Percentiles rank a stretch among this genome's conserved stretches.
phyloP scores from a whole-genome alignment of 2,888 invertebrate species.

The Hyposoter didymator region DNA sequence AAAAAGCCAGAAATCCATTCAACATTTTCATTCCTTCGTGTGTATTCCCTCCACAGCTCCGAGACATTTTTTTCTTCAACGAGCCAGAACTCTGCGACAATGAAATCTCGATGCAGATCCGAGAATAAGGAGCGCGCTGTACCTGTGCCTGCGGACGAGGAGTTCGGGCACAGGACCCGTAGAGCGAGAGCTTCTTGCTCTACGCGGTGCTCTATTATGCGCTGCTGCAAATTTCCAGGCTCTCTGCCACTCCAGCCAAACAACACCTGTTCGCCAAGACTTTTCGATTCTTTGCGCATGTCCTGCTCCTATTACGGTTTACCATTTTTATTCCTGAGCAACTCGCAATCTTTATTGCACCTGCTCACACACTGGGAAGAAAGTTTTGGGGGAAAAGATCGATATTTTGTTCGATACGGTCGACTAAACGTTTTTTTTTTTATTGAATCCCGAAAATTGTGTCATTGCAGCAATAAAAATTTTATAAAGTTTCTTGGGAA shows the following conservation, averaged over 20 bases:
- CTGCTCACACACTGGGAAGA: too few species aligned
- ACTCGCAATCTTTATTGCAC: neutral
- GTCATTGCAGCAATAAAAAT: too few species aligned
- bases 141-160: too few species aligned
- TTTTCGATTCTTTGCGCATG: conserved; percentile 67
- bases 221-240: conserved; percentile 16
- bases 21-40: conserved; percentile 33
- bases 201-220: too few species aligned
- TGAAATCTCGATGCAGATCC: conserved; percentile 62
- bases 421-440: too few species aligned
- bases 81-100: conserved; percentile 55
- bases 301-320: conserved; percentile 18
- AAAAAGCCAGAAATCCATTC: conserved; percentile 48
- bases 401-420: too few species aligned
- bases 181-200: too few species aligned
- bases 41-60: conserved; percentile 22
- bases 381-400: too few species aligned
- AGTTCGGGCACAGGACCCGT: too few species aligned
- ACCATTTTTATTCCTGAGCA: conserved; percentile 30
- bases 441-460: too few species aligned
- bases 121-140: conserved; percentile 51
- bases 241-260: conserved; percentile 49
- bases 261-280: conserved; percentile 67
- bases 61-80: conserved; percentile 49
- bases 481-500: too few species aligned